These are phyloP conservation scores for Crotalus viridis DNA, from an alignment of 2,113 vertebrate genomes.

Conservation along the genomic window DNA sequence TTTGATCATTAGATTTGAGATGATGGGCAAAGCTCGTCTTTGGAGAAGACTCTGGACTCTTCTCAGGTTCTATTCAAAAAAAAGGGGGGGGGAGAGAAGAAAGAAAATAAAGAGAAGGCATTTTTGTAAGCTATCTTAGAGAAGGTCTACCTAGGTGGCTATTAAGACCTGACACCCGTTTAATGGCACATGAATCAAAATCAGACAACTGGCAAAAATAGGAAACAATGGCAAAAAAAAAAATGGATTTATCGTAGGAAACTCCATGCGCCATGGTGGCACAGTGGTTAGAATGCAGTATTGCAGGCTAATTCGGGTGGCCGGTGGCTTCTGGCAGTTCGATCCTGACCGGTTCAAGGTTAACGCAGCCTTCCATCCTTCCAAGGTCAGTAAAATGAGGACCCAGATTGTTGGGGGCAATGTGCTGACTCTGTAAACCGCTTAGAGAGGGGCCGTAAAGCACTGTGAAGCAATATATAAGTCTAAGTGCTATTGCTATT, in stretches of 20 bases:
- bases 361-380: too few species aligned
- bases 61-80: conserved; percentile 68
- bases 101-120: not conserved
- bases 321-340: too few species aligned
- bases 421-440: too few species aligned
- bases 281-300: too few species aligned
- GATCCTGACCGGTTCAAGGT: too few species aligned
- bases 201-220: not conserved
- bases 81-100: not conserved
- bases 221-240: not conserved
- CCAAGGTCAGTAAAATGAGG: too few species aligned
- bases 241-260: not conserved
- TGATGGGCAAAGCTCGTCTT: conserved; percentile 78
- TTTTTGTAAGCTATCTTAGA: not conserved
- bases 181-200: not conserved
- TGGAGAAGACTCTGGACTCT: conserved; percentile 80
- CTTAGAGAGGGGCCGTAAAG: too few species aligned
- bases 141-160: not conserved
- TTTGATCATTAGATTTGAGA: conserved; percentile 76
- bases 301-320: too few species aligned
- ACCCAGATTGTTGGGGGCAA: too few species aligned
- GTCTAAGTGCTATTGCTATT: too few species aligned
- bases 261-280: not conserved
- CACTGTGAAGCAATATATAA: too few species aligned
- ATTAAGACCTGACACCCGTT: not conserved